These are phyloP conservation scores for Dasysyrphus albostriatus DNA, from an alignment of 2,888 invertebrate species.

Conservation along the genomic window DNA sequence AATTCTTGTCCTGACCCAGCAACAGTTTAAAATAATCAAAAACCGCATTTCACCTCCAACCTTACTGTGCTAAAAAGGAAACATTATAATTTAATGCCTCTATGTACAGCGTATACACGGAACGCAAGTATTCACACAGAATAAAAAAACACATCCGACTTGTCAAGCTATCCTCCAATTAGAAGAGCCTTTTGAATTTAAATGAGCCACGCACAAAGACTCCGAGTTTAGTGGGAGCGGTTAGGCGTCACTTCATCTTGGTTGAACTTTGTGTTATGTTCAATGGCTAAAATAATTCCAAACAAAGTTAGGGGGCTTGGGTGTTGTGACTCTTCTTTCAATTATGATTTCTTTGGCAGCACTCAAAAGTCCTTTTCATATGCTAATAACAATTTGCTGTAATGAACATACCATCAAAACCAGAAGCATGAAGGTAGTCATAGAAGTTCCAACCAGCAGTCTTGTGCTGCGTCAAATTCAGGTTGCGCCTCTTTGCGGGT, in stretches of 20 bases:
- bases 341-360: slow-evolving; percentile 73
- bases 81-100: slow-evolving; percentile 40
- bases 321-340: slow-evolving; percentile 70
- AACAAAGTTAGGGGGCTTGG: slow-evolving; percentile 56
- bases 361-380: slow-evolving; percentile 72
- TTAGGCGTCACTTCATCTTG: slow-evolving; percentile 72
- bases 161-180: slow-evolving; percentile 64
- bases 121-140: slow-evolving; percentile 48
- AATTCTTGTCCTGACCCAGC: slow-evolving; percentile 47
- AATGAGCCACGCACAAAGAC: slow-evolving; percentile 75
- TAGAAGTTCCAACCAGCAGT: background rate
- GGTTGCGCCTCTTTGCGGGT: slow-evolving; percentile 66
- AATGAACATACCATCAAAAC: slow-evolving; percentile 59
- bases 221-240: slow-evolving; percentile 63
- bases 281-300: slow-evolving; percentile 70
- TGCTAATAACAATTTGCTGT: slow-evolving; percentile 76
- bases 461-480: slow-evolving; percentile 40
- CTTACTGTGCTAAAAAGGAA: slow-evolving; percentile 50
- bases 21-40: slow-evolving; percentile 71
- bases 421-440: slow-evolving; percentile 5
- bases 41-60: slow-evolving; percentile 44
- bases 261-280: slow-evolving; percentile 69
- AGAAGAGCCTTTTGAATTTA: slow-evolving; percentile 73
- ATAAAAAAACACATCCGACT: slow-evolving; percentile 57
- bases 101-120: slow-evolving; percentile 11